Base-by-base conservation (phyloP, 2,113 vertebrate genomes). In the cattle (Bos taurus) region DNA sequence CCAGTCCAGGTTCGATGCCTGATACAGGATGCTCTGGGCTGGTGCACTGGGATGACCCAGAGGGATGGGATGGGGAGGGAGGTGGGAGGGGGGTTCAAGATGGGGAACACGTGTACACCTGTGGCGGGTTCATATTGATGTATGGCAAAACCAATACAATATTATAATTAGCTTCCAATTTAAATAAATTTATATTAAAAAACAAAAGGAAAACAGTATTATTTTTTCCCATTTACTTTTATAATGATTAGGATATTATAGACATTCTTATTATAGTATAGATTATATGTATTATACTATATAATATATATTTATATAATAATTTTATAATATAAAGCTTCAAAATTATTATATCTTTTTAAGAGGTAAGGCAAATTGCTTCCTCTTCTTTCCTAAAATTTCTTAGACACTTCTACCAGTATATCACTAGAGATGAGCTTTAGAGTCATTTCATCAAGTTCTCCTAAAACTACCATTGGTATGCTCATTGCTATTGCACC, bases 371-470 rank as follows among this genome's bases (percentile, higher is more conserved):
- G 28, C 33, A 96, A 89, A 80, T 6, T 96, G 43, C 43, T 67
- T 54, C 59, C 54, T 96, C 50, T 88, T 94, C 60, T 94, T 77
- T 59, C 54, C 50, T 84, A 90, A 88, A 96, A 92, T 92, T 92
- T 81, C 80, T 80, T 92, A 92, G 43, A 80, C 48, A 77, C 2
- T 93, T 64, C 52, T 60, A 97, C 11, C 11, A 96, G 40, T 14
- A 30, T 57, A 92, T 90, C 40, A 96, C 16, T 85, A 46, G 19
- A 94, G 60, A 92, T 81, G 15, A 90, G 96, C 67, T 74, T 78
- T 5, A 93, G 36, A 90, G 95, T 90, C 57, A 93, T 57, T 90
- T 43, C 17, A 28, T 67, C 59, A 91, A 52, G 52, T 88, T 91
- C 54, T 80, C 54, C 33, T 91, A 90, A 91, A 88, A 93, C 85